Percentiles rank a stretch among this genome's conserved stretches.
Conservation (phyloP, 1,140 invertebrate genomes). For the Drosophila ogumai region DNA sequence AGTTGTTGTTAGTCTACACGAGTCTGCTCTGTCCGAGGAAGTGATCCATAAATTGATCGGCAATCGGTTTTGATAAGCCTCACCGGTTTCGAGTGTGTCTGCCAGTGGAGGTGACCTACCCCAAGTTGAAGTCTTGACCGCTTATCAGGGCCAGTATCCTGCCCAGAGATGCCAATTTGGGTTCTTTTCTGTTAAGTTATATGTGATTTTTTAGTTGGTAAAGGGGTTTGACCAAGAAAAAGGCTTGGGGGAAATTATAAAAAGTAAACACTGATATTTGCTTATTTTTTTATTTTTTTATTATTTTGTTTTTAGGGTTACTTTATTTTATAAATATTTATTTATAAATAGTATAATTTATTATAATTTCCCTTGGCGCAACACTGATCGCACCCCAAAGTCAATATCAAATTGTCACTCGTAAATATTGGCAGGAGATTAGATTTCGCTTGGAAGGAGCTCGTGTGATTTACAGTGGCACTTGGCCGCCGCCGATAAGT, state of each 20-base stretch:
- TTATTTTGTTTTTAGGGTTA: background rate
- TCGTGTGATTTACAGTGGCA: slow-evolving; percentile 19
- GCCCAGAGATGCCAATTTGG: background rate
- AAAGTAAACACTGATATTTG: background rate
- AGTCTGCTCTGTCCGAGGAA: slow-evolving; percentile 12
- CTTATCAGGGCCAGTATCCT: background rate
- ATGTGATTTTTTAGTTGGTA: background rate
- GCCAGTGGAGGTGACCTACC: slow-evolving; percentile 17
- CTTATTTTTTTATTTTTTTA: background rate
- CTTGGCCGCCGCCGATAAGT: slow-evolving; percentile 11
- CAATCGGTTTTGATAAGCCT: slow-evolving; percentile 24
- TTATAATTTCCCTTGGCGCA: background rate
- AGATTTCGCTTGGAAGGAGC: slow-evolving; percentile 7
- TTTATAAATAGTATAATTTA: background rate
- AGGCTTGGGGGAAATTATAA: background rate
- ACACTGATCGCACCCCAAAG: background rate
- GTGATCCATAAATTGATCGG: slow-evolving; percentile 35
- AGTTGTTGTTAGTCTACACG: background rate
- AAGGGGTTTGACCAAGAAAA: background rate
- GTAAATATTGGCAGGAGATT: slow-evolving; percentile 30
- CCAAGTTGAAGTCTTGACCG: background rate
- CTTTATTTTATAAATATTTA: no score
- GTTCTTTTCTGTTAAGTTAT: no score
- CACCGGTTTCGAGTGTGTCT: slow-evolving; percentile 3
- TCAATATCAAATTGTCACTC: background rate